These are phyloP conservation scores for Tragelaphus buxtoni DNA, from an alignment of 2,113 vertebrate genomes.

Conservation along the genomic window DNA sequence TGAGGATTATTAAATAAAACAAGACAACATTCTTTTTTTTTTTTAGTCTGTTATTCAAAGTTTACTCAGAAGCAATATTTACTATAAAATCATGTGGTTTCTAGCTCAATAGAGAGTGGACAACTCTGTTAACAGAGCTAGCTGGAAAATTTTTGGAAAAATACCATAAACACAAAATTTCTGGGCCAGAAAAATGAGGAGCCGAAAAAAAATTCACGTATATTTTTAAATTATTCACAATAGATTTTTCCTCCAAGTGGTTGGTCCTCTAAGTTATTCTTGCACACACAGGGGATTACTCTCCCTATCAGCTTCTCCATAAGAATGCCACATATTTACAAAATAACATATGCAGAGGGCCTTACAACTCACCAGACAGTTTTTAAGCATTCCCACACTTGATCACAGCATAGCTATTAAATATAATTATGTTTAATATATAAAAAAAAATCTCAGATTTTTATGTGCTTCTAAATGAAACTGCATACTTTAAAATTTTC, in stretches of 20 bases:
- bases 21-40: neutral
- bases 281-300: neutral
- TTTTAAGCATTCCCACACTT: neutral
- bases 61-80: neutral
- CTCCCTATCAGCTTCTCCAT: neutral
- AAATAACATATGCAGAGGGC: neutral
- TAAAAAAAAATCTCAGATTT: neutral
- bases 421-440: neutral
- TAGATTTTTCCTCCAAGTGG: neutral
- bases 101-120: neutral
- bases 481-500: neutral
- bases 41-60: neutral
- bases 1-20: constrained; percentile 13
- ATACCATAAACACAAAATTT: neutral
- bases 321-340: neutral
- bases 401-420: neutral
- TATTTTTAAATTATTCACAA: neutral
- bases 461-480: neutral
- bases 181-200: constrained; percentile 7
- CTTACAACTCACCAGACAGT: neutral
- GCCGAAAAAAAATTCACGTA: neutral
- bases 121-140: neutral
- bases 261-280: neutral
- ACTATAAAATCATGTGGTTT: neutral
- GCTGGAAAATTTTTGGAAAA: neutral